Percentiles rank a stretch among this genome's conserved stretches.
phyloP scores from a whole-genome alignment of 2,797 vertebrate genomes.

The Lutjanus campechanus region DNA sequence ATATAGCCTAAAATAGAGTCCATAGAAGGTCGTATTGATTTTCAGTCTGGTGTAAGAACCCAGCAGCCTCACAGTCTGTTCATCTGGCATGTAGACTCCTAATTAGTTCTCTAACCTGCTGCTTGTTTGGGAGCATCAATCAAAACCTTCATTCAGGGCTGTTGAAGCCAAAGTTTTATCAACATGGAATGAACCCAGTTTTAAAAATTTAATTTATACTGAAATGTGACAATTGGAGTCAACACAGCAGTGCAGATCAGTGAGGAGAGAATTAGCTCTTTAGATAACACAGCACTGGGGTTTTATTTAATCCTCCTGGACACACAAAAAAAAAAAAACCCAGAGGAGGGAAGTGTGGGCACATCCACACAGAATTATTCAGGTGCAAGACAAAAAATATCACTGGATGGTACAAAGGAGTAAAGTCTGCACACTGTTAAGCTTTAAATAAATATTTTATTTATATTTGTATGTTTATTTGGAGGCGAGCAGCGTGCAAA shows the following conservation, averaged over 20 bases:
- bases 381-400: no score
- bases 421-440: no score
- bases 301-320: conserved; percentile 20
- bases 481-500: no score
- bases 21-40: conserved; percentile 65
- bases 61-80: conserved; percentile 68
- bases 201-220: not conserved
- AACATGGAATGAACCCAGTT: not conserved
- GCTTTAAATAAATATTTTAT: no score
- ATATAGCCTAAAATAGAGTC: not conserved
- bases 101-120: conserved; percentile 76
- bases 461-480: no score
- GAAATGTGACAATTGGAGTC: not conserved
- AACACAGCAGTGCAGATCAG: conserved; percentile 2
- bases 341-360: not conserved
- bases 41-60: conserved; percentile 45
- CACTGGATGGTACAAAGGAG: no score
- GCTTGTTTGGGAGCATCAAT: conserved; percentile 59
- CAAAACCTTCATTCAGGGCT: conserved; percentile 17
- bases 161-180: conserved; percentile 27
- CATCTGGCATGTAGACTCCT: conserved; percentile 70
- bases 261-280: conserved; percentile 31
- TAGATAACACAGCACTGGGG: conserved; percentile 22
- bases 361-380: not conserved
- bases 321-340: not conserved